phyloP scores from a whole-genome alignment of 1,140 invertebrate species.

The Steinernema khuongi region DNA sequence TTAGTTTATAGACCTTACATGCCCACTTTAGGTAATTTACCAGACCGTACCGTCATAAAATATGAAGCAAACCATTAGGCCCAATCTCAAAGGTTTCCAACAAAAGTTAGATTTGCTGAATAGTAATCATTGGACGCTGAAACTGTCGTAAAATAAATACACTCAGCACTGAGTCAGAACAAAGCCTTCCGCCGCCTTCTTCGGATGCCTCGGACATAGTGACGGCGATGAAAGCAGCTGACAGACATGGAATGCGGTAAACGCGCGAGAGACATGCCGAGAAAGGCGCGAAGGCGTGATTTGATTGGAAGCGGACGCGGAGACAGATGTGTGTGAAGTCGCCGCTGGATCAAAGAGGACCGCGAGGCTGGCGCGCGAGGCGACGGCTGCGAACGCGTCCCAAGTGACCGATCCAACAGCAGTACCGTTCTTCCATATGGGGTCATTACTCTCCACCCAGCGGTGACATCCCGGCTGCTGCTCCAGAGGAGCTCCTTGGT shows the following conservation, averaged over 20 bases:
- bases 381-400: conserved; percentile 1
- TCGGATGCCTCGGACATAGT: too few relatives aligned
- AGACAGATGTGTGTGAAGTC: conserved; percentile 9
- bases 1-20: too few relatives aligned
- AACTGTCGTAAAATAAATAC: too few relatives aligned
- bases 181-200: too few relatives aligned
- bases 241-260: conserved; percentile 1
- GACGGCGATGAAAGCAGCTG: background rate
- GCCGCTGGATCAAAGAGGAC: conserved; percentile 9
- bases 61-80: too few relatives aligned
- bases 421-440: conserved; percentile 5
- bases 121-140: too few relatives aligned
- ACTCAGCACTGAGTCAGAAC: too few relatives aligned
- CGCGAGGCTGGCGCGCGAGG: background rate
- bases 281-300: background rate
- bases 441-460: background rate
- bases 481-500: background rate
- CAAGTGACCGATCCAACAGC: conserved; percentile 8
- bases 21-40: too few relatives aligned
- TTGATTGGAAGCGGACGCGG: conserved; percentile 3
- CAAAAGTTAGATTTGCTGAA: too few relatives aligned
- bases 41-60: too few relatives aligned
- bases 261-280: background rate
- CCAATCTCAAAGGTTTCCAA: too few relatives aligned
- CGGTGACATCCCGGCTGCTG: background rate